phyloP scores from a whole-genome alignment of 2,888 invertebrate species.

The Eucera pruinosa region DNA sequence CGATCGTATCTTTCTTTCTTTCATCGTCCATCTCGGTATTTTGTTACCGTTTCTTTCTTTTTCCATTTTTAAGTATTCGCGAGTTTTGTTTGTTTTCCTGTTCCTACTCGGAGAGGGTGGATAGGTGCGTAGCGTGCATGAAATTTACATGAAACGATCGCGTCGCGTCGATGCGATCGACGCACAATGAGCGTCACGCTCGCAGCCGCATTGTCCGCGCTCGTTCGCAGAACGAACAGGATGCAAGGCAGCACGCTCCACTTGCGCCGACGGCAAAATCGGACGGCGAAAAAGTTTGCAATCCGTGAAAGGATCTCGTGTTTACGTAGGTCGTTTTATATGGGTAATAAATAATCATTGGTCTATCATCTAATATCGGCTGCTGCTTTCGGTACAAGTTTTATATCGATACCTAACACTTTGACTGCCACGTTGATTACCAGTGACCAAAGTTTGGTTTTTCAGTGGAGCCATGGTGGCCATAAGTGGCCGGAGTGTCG shows the following conservation, averaged over 20 bases:
- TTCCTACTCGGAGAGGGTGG: background rate
- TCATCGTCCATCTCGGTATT: no score
- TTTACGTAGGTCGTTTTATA: background rate
- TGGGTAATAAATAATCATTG: no score
- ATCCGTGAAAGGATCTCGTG: background rate
- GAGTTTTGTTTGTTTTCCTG: background rate
- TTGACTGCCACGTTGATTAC: no score
- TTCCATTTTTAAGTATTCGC: no score
- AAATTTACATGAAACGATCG: slow-evolving; percentile 55
- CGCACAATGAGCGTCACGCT: slow-evolving; percentile 51
- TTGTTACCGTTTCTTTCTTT: background rate
- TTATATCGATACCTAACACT: no score
- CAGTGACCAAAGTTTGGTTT: no score
- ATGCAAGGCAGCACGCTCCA: slow-evolving; percentile 42
- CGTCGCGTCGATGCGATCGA: slow-evolving; percentile 49
- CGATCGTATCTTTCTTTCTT: background rate
- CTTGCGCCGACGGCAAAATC: slow-evolving; percentile 29
- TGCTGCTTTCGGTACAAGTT: no score
- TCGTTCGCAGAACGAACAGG: slow-evolving; percentile 56
- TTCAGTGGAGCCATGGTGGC: no score
- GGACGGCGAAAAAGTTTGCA: slow-evolving; percentile 16
- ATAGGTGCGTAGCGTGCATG: slow-evolving; percentile 27
- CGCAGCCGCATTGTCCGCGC: slow-evolving; percentile 42
- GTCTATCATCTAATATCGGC: no score
- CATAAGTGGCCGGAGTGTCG: no score